Percentiles rank a stretch among this genome's conserved stretches.
Conservation (phyloP, 2,888 invertebrate genomes). For the Adela reaumurella region DNA sequence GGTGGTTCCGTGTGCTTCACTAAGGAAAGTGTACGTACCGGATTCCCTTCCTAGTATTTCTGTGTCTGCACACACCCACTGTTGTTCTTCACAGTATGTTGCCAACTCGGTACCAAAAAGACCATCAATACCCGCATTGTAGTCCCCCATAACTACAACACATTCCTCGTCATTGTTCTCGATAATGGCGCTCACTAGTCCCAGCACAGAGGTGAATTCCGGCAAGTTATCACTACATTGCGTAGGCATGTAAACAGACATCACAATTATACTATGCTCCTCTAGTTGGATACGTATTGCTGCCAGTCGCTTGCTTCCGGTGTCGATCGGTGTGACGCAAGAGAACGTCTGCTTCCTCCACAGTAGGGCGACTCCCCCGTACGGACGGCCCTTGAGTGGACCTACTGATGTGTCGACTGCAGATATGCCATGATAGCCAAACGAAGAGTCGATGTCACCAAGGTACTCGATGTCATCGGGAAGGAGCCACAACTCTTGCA, state of each 20-base stretch:
- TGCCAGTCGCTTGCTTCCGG: slow-evolving; percentile 10
- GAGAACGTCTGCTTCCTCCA: slow-evolving; percentile 9
- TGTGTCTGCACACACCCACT: not conserved
- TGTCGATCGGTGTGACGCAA: slow-evolving; percentile 6
- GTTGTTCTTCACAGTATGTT: not conserved
- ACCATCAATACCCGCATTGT: not conserved
- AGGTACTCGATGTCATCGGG: slow-evolving; percentile 2
- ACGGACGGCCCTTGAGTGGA: slow-evolving; percentile 1
- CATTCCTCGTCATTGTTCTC: not conserved
- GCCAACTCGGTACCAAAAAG: not conserved
- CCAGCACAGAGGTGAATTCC: slow-evolving; percentile 1
- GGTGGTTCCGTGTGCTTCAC: not conserved
- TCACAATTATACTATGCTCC: slow-evolving; percentile 9
- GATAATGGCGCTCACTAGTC: not conserved
- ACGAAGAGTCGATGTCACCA: not conserved
- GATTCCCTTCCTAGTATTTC: not conserved
- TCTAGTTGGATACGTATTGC: slow-evolving; percentile 9
- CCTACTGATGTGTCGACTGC: slow-evolving; percentile 2
- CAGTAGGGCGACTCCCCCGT: slow-evolving; percentile 10
- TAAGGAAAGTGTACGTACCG: not conserved
- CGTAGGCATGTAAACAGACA: slow-evolving; percentile 16
- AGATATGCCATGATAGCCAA: slow-evolving; percentile 1
- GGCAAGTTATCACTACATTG: slow-evolving; percentile 11
- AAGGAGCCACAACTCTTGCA: slow-evolving; percentile 11
- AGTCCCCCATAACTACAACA: not conserved